A percentile compares a stretch with the other conserved stretches of the same genome.
Conservation (phyloP, 2,797 vertebrate genomes). For the Mus caroli region DNA sequence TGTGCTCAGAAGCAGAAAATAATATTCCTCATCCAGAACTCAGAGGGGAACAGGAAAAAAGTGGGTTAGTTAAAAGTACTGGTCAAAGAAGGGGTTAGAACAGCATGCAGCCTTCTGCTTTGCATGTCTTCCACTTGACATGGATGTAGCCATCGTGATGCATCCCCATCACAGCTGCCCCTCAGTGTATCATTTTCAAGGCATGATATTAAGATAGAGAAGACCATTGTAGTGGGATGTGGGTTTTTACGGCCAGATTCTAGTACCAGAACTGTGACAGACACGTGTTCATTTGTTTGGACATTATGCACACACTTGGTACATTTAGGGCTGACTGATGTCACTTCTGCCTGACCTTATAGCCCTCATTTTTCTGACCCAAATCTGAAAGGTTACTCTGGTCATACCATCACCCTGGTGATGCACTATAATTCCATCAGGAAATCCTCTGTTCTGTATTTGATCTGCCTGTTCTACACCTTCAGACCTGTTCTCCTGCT, state of each 20-base stretch:
- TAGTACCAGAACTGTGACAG: neutral
- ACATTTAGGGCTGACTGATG: neutral
- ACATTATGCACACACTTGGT: neutral
- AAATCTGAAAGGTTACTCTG: neutral
- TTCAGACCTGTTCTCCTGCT: neutral
- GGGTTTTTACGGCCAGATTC: neutral
- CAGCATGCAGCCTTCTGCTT: too few species aligned
- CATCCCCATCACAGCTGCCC: accelerated
- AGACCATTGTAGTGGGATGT: accelerated
- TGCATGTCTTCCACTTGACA: neutral
- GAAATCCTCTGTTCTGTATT: neutral
- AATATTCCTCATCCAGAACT: neutral
- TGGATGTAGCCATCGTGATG: neutral
- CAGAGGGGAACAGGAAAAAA: accelerated
- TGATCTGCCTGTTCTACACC: neutral
- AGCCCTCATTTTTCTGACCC: neutral
- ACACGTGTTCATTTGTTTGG: neutral
- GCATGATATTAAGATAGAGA: neutral
- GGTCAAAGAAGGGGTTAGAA: too few species aligned
- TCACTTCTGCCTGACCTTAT: neutral
- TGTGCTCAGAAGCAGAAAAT: neutral
- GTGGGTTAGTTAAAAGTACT: neutral
- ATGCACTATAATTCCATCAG: neutral
- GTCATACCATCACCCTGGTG: neutral
- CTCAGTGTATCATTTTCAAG: neutral